These are phyloP conservation scores for Eupithecia subumbrata DNA, from an alignment of 2,888 invertebrate species.

Conservation along the genomic window DNA sequence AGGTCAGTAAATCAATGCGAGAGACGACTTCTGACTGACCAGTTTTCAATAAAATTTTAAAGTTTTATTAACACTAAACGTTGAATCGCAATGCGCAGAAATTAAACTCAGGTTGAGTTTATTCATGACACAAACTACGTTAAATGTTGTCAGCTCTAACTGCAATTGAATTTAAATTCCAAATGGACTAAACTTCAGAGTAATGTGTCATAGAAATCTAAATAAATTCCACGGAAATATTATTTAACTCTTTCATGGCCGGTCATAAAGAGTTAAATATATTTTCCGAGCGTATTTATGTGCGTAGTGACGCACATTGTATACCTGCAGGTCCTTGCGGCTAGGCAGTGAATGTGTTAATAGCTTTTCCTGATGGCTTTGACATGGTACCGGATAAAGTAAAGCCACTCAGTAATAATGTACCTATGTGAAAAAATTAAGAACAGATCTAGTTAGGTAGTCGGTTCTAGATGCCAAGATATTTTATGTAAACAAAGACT, in stretches of 20 bases:
- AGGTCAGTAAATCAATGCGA: too few relatives aligned
- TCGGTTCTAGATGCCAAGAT: too few relatives aligned
- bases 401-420: too few relatives aligned
- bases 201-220: neutral
- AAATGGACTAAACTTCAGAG: neutral
- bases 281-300: too few relatives aligned
- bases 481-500: too few relatives aligned
- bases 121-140: neutral
- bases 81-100: neutral
- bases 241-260: neutral
- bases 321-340: neutral
- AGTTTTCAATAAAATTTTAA: too few relatives aligned
- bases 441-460: too few relatives aligned
- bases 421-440: too few relatives aligned
- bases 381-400: too few relatives aligned
- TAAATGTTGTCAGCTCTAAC: neutral
- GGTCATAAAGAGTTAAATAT: too few relatives aligned
- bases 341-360: neutral
- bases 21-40: too few relatives aligned
- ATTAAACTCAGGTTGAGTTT: neutral
- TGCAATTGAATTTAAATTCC: neutral
- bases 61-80: neutral
- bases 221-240: neutral
- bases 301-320: too few relatives aligned
- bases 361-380: neutral